Percentiles rank a stretch among this genome's conserved stretches.
phyloP scores from a whole-genome alignment of 1,140 invertebrate genomes.

The Papilio aristodemus region DNA sequence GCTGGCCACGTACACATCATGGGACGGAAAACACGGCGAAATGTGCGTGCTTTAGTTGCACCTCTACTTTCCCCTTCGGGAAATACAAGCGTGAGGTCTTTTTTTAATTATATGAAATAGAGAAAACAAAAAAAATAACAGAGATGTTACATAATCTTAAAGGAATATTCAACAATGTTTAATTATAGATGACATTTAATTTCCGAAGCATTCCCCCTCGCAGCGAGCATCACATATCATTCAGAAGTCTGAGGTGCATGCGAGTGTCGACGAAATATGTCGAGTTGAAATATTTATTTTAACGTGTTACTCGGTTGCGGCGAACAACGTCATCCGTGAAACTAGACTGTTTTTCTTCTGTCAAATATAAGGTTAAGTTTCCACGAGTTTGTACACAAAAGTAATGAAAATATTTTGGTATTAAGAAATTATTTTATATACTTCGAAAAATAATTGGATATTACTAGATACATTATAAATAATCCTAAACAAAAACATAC shows the following conservation, averaged over 20 bases:
- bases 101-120: too few species aligned
- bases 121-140: too few species aligned
- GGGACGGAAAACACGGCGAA: too few species aligned
- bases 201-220: background rate
- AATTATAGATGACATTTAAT: constrained; percentile 8
- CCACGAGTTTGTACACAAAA: background rate
- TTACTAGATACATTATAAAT: too few species aligned
- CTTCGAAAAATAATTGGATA: too few species aligned
- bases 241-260: background rate
- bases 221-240: constrained; percentile 2
- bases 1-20: too few species aligned
- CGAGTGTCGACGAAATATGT: constrained; percentile 14
- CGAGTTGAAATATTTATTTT: constrained; percentile 29
- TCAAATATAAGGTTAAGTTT: constrained; percentile 13
- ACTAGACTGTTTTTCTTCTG: background rate
- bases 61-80: too few species aligned
- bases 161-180: background rate
- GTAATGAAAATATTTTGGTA: background rate
- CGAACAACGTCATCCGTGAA: constrained; percentile 4
- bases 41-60: too few species aligned
- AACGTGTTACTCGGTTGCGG: constrained; percentile 4
- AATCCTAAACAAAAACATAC: too few species aligned
- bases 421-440: too few species aligned
- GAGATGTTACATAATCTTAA: background rate
- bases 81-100: too few species aligned